A percentile compares a stretch with the other conserved stretches of the same genome.
Evolutionary conservation across 2,888 invertebrate species (phyloP).

Genomic region (Cabera pusaria): DNA sequence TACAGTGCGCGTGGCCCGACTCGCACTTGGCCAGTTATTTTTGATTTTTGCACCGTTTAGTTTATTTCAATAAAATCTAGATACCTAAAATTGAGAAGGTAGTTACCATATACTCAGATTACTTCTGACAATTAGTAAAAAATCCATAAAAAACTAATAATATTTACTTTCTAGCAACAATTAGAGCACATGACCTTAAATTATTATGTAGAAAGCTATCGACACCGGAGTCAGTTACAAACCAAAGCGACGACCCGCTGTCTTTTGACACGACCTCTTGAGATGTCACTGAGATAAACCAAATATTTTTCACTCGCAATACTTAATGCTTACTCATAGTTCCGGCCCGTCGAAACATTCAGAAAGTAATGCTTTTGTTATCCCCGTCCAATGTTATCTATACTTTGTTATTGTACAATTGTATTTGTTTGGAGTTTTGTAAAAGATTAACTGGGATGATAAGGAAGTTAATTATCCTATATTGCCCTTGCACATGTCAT

Average conservation of each 20-base stretch:
- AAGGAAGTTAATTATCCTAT: too few species aligned
- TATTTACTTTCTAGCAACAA: too few species aligned
- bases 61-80: too few species aligned
- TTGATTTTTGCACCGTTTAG: too few species aligned
- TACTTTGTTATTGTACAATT: slow-evolving; percentile 18
- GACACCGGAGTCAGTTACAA: slow-evolving; percentile 11
- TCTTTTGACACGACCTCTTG: slow-evolving; percentile 26
- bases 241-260: slow-evolving; percentile 14
- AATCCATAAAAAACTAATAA: too few species aligned
- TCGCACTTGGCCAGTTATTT: too few species aligned
- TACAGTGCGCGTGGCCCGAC: too few species aligned
- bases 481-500: too few species aligned
- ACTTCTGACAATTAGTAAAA: too few species aligned
- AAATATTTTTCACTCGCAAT: slow-evolving; percentile 28
- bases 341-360: slow-evolving; percentile 17
- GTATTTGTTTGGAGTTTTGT: slow-evolving; percentile 11
- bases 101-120: too few species aligned
- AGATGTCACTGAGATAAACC: slow-evolving; percentile 31
- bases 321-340: slow-evolving; percentile 28
- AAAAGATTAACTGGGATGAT: not conserved
- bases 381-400: slow-evolving; percentile 22
- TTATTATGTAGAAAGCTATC: slow-evolving; percentile 18
- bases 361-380: slow-evolving; percentile 21
- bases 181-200: too few species aligned
- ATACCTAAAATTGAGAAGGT: too few species aligned